These are phyloP conservation scores for Cephus cinctus DNA, from an alignment of 1,140 invertebrate genomes.

Conservation along the genomic window DNA sequence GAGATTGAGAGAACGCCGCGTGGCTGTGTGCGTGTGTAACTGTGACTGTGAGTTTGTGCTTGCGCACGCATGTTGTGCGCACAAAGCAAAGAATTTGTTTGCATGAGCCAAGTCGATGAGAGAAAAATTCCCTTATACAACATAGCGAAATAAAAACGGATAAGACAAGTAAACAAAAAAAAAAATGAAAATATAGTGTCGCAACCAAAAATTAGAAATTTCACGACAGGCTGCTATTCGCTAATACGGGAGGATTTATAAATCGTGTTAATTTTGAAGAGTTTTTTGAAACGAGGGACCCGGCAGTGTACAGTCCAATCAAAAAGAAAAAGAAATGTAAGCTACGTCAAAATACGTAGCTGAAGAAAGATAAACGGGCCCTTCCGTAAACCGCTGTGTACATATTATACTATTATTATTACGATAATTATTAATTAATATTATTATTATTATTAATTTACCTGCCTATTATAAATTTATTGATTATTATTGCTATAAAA, in stretches of 20 bases:
- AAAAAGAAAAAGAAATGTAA: no score
- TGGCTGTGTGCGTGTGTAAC: no score
- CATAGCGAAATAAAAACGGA: no score
- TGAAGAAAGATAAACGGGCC: slow-evolving; percentile 24
- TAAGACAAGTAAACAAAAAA: neutral
- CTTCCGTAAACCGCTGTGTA: slow-evolving; percentile 33
- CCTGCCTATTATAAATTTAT: slow-evolving; percentile 50
- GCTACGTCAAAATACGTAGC: no score
- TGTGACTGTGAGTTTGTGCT: no score
- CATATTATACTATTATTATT: slow-evolving; percentile 41
- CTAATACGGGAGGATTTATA: slow-evolving; percentile 39
- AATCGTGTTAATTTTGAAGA: slow-evolving; percentile 39
- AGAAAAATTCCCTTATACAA: neutral
- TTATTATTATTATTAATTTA: slow-evolving; percentile 52
- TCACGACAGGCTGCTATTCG: slow-evolving; percentile 33
- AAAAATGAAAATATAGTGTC: slow-evolving; percentile 22
- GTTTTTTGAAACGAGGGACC: slow-evolving; percentile 38
- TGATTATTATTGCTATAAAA: slow-evolving; percentile 33
- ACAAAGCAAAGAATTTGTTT: no score
- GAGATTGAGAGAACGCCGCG: no score
- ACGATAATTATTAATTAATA: slow-evolving; percentile 38
- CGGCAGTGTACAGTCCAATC: slow-evolving; percentile 44
- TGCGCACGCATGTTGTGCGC: no score
- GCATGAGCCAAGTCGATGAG: no score
- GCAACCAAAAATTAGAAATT: slow-evolving; percentile 43